Percentiles rank a stretch among this genome's conserved stretches.
phyloP scores from a whole-genome alignment of 2,113 vertebrate genomes.

The Nematolebias whitei region DNA sequence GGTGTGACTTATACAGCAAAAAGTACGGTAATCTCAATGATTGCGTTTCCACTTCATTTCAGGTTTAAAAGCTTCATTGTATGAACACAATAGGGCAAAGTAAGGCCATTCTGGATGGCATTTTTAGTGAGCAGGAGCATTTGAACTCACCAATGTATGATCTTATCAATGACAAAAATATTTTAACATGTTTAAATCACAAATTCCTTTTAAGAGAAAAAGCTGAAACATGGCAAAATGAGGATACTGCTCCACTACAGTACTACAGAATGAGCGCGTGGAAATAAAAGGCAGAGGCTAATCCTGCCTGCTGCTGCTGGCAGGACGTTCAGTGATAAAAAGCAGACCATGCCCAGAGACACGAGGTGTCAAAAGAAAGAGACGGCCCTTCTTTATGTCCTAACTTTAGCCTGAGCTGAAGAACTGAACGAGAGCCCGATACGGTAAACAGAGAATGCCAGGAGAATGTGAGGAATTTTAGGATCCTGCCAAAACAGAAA shows the following conservation, averaged over 20 bases:
- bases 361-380: constrained; percentile 39
- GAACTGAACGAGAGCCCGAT: constrained; percentile 22
- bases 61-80: neutral
- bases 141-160: neutral
- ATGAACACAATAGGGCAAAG: fast-evolving
- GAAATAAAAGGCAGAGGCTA: neutral
- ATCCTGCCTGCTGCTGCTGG: neutral
- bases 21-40: no score
- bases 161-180: neutral
- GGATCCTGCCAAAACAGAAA: neutral
- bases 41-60: neutral
- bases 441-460: constrained; percentile 13
- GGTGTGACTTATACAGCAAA: no score
- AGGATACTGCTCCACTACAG: neutral
- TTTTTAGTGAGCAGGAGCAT: neutral
- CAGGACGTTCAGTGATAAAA: constrained; percentile 38
- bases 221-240: neutral
- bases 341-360: constrained; percentile 44
- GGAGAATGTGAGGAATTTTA: constrained; percentile 21
- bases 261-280: constrained; percentile 3
- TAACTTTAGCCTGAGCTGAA: constrained; percentile 1
- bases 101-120: neutral
- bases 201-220: neutral
- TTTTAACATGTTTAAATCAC: neutral
- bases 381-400: constrained; percentile 16